Base-by-base conservation (phyloP, 2,888 invertebrate species). In the Bombyx huttoni region DNA sequence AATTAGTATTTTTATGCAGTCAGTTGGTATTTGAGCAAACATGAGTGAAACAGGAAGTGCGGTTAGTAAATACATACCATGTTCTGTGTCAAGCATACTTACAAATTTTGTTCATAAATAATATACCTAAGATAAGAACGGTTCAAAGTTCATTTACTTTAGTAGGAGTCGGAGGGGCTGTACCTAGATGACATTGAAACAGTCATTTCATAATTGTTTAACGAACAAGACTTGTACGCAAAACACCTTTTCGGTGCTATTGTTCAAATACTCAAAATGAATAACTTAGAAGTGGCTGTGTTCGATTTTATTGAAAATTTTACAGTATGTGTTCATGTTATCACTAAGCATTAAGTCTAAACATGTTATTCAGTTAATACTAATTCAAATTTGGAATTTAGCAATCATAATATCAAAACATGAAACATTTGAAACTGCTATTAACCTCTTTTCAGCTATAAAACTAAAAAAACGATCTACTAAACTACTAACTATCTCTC, bases 231-330 rank as follows among this genome's bases (percentile, higher is more conserved):
- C 40, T 40, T 40, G 40, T 40, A 24, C 12, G 40, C 40, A 40
- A 40, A 40, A 40, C 40, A 8, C 12, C 40, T 8, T 40, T n/a
- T 10, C 12, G 3, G 40, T 40, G 12, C 47, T 5, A 33, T 13
- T 52, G 45, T 14, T 12, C 3, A 34, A 46, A 34, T 57, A 40
- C 34, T 24, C 51, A 65, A 56, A 52, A 81, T 81, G 81, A 73
- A 66, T 68, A 74, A 76, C 56, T 64, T 81, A 60, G 56, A 76
- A 67, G 75, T 68, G 56, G 78, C 73, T 51, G 53, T 75, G 35
- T 64, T 62, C 47, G 77, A 80, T 49, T 60, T 70, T 54, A 56
- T 74, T 53, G 78, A 73, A 57, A 69, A 67, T 51, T 13, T 62
- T 52, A 60, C 67, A 57, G 81, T 82, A 74, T 70, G 81, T 81